Evolutionary conservation across 1,140 invertebrate genomes (phyloP), one percentile per base, ranked within the genome.

Genomic region (Lordiphosa collinella): DNA sequence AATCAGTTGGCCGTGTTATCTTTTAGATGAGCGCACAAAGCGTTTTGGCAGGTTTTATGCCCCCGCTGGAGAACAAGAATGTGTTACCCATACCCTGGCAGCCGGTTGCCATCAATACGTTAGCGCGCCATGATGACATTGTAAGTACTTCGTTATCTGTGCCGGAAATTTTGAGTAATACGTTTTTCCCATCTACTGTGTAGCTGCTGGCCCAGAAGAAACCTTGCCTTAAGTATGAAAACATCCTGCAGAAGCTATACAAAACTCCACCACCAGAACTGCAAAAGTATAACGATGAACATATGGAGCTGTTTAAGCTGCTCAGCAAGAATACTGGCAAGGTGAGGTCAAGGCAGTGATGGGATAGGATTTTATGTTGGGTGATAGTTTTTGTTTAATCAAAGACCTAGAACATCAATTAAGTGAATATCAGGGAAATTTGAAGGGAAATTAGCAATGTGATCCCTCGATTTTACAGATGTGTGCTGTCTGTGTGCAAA

Each of bases 81-180:
- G 96, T 96, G 92, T 92, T 95, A 73, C 86, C 90, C 0, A 89
- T 98, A 37, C 75, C 89, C 0, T 98, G 97, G 97, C 95, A 96
- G 71, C 97, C 97, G 0, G 93, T 98, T 71, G 95, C 96, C 1
- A 92, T 98, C 10, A 94, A 96, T 88, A 93, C 94, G 4, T 88
- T 92, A 35, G 93, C 94, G 0, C 91, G 90, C 43, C 62, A 90
- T 14, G 69, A 92, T 32, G 95, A 96, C 88, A 92, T 92, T 86
- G 95, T 96, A 91, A 90, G 89, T 90, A 52, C 18, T 25, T 5
- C 12, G 25, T 29, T 29, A 29, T 29, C 7, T 29, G 25, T 7
- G 8, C 1, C 2, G 2, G 25, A 29, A 8, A 2, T 29, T 8
- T 29, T 29, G 25, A 29, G 25, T 8, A 29, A 8, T 8, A 29